These are phyloP conservation scores for Hydrolagus affinis DNA, from an alignment of 2,113 vertebrate species.

Conservation along the genomic window DNA sequence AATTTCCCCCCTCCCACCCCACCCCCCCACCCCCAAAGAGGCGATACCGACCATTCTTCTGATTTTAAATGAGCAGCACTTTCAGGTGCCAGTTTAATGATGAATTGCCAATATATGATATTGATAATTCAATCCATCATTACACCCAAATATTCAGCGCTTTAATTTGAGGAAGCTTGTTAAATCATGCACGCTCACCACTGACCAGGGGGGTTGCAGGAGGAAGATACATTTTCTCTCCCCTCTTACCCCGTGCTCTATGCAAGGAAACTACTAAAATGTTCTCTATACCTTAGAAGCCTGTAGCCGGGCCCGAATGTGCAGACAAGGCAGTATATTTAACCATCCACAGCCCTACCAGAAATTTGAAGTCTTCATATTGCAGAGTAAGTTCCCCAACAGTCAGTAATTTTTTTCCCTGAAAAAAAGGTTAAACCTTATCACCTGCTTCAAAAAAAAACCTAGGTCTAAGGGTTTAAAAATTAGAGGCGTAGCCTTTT, in stretches of 20 bases:
- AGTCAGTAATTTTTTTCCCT: constrained; percentile 52
- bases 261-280: background rate
- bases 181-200: constrained; percentile 27
- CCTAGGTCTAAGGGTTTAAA: constrained; percentile 85
- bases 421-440: constrained; percentile 85
- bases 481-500: constrained; percentile 90
- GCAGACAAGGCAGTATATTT: constrained; percentile 45
- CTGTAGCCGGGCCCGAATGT: constrained; percentile 44
- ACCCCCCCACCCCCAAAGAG: no score
- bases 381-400: constrained; percentile 52
- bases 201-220: constrained; percentile 14
- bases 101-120: constrained; percentile 31
- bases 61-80: constrained; percentile 22
- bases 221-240: background rate
- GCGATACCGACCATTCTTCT: background rate
- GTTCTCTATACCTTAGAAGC: background rate
- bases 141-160: constrained; percentile 23
- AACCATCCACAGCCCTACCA: constrained; percentile 47
- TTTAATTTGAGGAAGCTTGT: constrained; percentile 3
- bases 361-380: constrained; percentile 44
- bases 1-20: no score
- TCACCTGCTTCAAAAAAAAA: constrained; percentile 76
- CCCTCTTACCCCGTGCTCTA: background rate
- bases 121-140: constrained; percentile 32
- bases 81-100: constrained; percentile 19